Percentiles rank a stretch among this genome's conserved stretches.
phyloP scores from a whole-genome alignment of 2,888 invertebrate genomes.

The Tenthredo distinguenda region DNA sequence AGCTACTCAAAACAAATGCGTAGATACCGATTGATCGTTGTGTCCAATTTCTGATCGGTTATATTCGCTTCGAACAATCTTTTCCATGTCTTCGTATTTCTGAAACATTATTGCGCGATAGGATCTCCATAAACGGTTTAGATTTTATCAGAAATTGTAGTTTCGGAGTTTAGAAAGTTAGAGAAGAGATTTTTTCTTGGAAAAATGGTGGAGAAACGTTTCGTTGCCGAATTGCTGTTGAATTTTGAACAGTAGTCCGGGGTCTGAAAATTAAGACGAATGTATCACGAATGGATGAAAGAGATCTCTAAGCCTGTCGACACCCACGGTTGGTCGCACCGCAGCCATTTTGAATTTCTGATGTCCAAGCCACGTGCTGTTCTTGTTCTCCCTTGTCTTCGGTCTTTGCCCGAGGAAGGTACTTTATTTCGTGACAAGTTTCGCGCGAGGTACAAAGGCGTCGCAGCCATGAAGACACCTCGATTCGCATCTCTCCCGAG shows the following conservation, averaged over 20 bases:
- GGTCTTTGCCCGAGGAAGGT: conserved; percentile 58
- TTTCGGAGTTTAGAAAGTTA: neutral
- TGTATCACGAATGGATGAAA: conserved; percentile 54
- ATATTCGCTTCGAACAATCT: neutral
- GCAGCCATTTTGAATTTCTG: conserved; percentile 66
- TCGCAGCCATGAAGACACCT: conserved; percentile 50
- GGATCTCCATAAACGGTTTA: neutral
- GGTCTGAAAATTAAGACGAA: conserved; percentile 16
- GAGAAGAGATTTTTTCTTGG: neutral
- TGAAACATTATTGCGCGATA: neutral
- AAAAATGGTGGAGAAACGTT: neutral
- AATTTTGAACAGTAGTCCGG: conserved; percentile 5
- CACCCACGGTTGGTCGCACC: conserved; percentile 62
- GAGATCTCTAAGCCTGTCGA: conserved; percentile 65
- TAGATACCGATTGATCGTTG: neutral
- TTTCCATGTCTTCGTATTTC: neutral
- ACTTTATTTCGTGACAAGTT: conserved; percentile 66
- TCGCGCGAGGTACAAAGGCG: conserved; percentile 63
- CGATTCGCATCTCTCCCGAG: neutral
- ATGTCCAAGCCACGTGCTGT: conserved; percentile 59
- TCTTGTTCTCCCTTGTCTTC: conserved; percentile 62
- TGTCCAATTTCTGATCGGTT: neutral
- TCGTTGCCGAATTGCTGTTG: neutral
- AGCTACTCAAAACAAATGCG: neutral
- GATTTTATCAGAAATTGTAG: neutral